Percentiles rank a stretch among this genome's conserved stretches.
phyloP scores from a whole-genome alignment of 2,888 invertebrate species.

The Galerucella pusilla region DNA sequence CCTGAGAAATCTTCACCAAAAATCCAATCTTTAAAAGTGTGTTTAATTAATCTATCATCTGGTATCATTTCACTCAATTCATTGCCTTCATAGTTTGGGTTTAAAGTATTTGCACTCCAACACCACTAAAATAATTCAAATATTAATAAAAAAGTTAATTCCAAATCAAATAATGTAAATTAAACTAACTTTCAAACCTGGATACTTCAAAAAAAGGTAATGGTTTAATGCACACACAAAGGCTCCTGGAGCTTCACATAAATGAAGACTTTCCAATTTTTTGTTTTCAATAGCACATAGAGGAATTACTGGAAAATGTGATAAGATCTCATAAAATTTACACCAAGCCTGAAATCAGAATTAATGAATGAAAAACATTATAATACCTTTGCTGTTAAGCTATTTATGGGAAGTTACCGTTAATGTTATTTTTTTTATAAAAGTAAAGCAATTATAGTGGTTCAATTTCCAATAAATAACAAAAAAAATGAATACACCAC shows the following conservation, averaged over 20 bases:
- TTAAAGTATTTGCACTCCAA: constrained; percentile 89
- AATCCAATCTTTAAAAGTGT: constrained; percentile 83
- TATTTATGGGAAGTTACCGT: too few species aligned
- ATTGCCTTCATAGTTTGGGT: constrained; percentile 94
- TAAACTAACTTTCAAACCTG: constrained; percentile 57
- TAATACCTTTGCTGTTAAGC: too few species aligned
- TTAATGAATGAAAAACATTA: too few species aligned
- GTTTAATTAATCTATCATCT: constrained; percentile 86
- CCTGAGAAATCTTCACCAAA: constrained; percentile 90
- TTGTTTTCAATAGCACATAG: constrained; percentile 62
- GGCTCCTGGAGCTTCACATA: constrained; percentile 98
- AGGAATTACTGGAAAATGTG: constrained; percentile 70
- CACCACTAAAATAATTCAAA: constrained; percentile 72
- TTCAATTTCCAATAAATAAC: too few species aligned
- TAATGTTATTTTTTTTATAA: too few species aligned
- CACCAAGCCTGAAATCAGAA: constrained; percentile 80
- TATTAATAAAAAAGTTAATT: neutral
- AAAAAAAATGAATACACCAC: too few species aligned
- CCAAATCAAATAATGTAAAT: neutral
- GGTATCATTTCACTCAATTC: constrained; percentile 75
- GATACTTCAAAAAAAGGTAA: constrained; percentile 72
- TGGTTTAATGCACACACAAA: constrained; percentile 93
- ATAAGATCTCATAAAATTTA: constrained; percentile 88
- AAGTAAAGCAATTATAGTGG: too few species aligned
- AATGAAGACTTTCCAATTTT: constrained; percentile 77